These are phyloP conservation scores for Eriocheir sinensis DNA, from an alignment of 1,140 invertebrate species.

Conservation along the genomic window DNA sequence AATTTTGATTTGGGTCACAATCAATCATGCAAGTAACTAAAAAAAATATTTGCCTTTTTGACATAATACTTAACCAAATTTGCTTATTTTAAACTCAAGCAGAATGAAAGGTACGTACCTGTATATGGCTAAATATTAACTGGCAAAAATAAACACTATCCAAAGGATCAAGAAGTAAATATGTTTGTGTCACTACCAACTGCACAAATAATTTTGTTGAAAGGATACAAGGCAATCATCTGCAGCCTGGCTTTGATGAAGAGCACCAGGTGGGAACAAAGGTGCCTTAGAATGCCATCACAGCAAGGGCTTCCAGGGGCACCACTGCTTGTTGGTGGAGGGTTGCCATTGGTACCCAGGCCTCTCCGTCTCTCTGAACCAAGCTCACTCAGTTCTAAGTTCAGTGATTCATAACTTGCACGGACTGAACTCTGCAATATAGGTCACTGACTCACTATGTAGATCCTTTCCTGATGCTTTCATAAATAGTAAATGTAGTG, in stretches of 20 bases:
- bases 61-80: background rate
- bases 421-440: conserved; percentile 65
- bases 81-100: background rate
- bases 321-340: background rate
- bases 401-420: conserved; percentile 63
- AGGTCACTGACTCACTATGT: too few species aligned
- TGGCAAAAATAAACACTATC: background rate
- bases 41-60: background rate
- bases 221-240: conserved; percentile 70
- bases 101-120: background rate
- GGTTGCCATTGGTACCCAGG: conserved; percentile 26
- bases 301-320: background rate
- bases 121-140: background rate
- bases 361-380: conserved; percentile 1
- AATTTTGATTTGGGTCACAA: background rate
- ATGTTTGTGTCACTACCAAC: background rate
- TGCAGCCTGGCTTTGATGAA: conserved; percentile 66
- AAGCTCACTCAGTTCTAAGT: conserved; percentile 44
- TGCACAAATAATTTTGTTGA: background rate
- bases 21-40: background rate
- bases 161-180: background rate
- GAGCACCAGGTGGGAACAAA: conserved; percentile 64
- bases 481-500: too few species aligned
- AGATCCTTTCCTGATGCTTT: too few species aligned
- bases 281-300: conserved; percentile 63